These are phyloP conservation scores for Scaptomyza polygonia DNA, from an alignment of 2,888 invertebrate species.

Conservation along the genomic window DNA sequence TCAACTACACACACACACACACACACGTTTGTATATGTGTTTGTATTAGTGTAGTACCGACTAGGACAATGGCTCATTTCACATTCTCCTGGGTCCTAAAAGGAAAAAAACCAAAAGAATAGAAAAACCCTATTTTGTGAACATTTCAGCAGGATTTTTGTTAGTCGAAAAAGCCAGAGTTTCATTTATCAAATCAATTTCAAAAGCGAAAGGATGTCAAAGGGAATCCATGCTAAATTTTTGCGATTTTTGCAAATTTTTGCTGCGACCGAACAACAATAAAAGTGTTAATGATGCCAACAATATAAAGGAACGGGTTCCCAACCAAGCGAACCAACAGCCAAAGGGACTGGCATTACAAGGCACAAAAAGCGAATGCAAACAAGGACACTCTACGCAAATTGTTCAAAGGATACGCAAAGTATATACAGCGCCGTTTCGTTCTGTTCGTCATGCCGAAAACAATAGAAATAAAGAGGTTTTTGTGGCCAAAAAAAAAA, in stretches of 20 bases:
- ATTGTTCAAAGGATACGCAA: slow-evolving; percentile 69
- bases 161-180: slow-evolving; percentile 28
- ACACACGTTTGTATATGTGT: background rate
- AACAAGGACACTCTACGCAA: slow-evolving; percentile 41
- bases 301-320: too few relatives aligned
- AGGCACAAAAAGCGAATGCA: slow-evolving; percentile 63
- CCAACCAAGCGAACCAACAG: too few relatives aligned
- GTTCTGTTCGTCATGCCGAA: slow-evolving; percentile 53
- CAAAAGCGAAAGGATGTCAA: slow-evolving; percentile 55
- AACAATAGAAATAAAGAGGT: slow-evolving; percentile 33
- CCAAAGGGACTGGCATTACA: too few relatives aligned
- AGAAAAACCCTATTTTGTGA: slow-evolving; percentile 40
- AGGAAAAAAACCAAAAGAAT: slow-evolving; percentile 43
- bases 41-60: slow-evolving; percentile 6
- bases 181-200: slow-evolving; percentile 63
- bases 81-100: slow-evolving; percentile 9
- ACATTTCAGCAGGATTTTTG: slow-evolving; percentile 62
- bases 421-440: slow-evolving; percentile 46
- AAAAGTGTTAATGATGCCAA: slow-evolving; percentile 79
- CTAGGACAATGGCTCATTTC: slow-evolving; percentile 41
- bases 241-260: slow-evolving; percentile 16
- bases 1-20: slow-evolving; percentile 16
- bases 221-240: slow-evolving; percentile 8
- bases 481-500: slow-evolving; percentile 30
- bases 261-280: slow-evolving; percentile 49